A percentile compares a stretch with the other conserved stretches of the same genome.
These are phyloP conservation scores for Dasyornis broadbenti DNA, from an alignment of 2,113 vertebrate genomes.

Conservation along the genomic window DNA sequence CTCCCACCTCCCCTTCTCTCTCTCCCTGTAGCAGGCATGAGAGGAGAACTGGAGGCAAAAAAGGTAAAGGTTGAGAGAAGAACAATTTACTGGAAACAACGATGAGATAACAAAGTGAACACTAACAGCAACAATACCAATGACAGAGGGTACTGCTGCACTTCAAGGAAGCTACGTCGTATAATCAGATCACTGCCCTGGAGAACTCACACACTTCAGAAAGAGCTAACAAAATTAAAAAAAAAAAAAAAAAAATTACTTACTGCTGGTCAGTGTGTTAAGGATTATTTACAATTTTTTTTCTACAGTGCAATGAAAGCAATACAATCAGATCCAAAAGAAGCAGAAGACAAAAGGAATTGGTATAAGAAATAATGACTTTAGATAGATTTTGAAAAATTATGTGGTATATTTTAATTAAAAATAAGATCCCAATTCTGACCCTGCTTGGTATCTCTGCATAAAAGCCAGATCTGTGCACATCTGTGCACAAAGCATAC, in stretches of 20 bases:
- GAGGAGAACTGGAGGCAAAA: not conserved
- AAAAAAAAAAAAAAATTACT: not conserved
- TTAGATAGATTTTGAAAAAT: not conserved
- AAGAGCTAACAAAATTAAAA: not conserved
- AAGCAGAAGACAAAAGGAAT: not conserved
- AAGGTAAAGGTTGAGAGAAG: not conserved
- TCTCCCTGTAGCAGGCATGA: fast-evolving
- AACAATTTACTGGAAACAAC: not conserved
- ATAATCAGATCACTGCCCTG: not conserved
- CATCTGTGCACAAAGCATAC: not conserved
- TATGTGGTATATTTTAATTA: not conserved
- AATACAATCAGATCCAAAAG: not conserved
- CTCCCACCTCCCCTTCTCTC: not conserved
- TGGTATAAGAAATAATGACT: not conserved
- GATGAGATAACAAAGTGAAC: not conserved
- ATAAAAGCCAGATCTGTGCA: not conserved
- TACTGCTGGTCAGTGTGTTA: not conserved
- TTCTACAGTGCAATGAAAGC: not conserved
- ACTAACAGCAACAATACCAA: not conserved
- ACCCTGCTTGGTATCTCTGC: not conserved
- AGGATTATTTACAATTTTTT: not conserved
- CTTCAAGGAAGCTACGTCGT: not conserved
- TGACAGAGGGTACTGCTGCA: not conserved
- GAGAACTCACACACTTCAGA: not conserved
- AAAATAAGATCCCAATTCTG: not conserved